Conservation (phyloP, 2,113 vertebrate genomes). For the Mesitornis unicolor region DNA sequence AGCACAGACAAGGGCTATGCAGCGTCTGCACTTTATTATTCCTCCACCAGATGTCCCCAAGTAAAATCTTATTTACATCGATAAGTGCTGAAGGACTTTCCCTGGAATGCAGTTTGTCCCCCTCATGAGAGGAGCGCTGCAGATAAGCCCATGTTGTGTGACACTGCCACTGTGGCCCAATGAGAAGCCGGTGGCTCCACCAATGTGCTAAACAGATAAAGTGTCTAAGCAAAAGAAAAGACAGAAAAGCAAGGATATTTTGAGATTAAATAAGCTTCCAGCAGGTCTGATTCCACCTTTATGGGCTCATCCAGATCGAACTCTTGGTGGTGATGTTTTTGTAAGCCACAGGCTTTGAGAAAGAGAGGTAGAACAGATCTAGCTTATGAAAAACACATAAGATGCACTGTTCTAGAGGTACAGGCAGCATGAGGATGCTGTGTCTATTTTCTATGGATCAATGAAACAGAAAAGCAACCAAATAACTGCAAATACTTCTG, state of each 20-base stretch:
- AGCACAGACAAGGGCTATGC: neutral
- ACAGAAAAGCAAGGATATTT: neutral
- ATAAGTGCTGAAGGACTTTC: neutral
- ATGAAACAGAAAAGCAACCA: neutral
- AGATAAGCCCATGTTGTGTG: neutral
- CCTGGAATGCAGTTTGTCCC: neutral
- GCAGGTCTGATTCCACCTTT: neutral
- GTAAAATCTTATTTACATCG: neutral
- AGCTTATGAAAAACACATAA: neutral
- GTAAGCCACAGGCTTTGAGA: neutral
- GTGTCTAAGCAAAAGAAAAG: neutral
- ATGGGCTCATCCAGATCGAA: neutral
- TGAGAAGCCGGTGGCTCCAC: too few species aligned
- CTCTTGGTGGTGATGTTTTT: rapidly evolving
- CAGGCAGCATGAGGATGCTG: neutral
- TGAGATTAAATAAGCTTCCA: neutral
- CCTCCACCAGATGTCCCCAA: slow-evolving; percentile 59
- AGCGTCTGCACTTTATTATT: neutral
- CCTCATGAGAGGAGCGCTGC: neutral
- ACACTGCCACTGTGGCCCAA: neutral
- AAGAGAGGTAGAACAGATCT: neutral
- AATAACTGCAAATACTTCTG: neutral
- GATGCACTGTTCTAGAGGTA: rapidly evolving
- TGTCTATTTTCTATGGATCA: neutral
- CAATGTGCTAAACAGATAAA: too few species aligned